Base-by-base conservation (phyloP, 2,797 vertebrate genomes). In the Crocodylus rhombifer region DNA sequence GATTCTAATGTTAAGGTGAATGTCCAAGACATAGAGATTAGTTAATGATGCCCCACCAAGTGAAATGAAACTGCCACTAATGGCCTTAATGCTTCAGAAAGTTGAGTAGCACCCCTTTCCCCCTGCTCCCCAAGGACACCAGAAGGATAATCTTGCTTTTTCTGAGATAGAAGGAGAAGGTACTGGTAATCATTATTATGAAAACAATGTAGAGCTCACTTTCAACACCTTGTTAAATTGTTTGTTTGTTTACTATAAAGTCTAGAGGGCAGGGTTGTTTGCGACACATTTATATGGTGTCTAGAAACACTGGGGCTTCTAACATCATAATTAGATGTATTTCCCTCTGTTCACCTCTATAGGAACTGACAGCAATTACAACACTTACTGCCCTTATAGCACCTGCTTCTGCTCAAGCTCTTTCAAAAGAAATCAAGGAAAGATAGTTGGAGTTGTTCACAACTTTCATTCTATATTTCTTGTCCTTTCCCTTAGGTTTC, bases 301-400 rank as follows among this genome's bases (percentile, higher is more conserved):
- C 5, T 86, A 82, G 36, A 36, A 51, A 62, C 8, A 79, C 3
- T 3, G n/a, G 77, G 69, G 2, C 7, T 4, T 58, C 23, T 55
- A 75, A 26, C 3, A 51, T 18, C 26, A 20, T 14, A 7, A 26
- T 73, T 51, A 17, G 15, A 42, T 13, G 13, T 42, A 12, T 18
- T 12, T 10, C n/a, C 30, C 13, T 25, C 18, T 62, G 12, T 3
- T 74, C 60, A 20, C 5, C 33, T 0, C 0, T 15, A 1, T 79
- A 26, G 15, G 4, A 36, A 4, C n/a, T 67, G 36, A 36, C 26
- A 25, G 28, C 5, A 14, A 57, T 42, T 76, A 25, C 14, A 62
- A 5, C 42, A 25, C 14, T n/a, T 30, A 7, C 74, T 62, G 5
- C 3, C 2, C 21, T 17, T 69, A 10, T 28, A 71, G 15, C 67